Evolutionary conservation across 2,888 invertebrate genomes (phyloP).

Genomic region (Epirrhoe alternata): DNA sequence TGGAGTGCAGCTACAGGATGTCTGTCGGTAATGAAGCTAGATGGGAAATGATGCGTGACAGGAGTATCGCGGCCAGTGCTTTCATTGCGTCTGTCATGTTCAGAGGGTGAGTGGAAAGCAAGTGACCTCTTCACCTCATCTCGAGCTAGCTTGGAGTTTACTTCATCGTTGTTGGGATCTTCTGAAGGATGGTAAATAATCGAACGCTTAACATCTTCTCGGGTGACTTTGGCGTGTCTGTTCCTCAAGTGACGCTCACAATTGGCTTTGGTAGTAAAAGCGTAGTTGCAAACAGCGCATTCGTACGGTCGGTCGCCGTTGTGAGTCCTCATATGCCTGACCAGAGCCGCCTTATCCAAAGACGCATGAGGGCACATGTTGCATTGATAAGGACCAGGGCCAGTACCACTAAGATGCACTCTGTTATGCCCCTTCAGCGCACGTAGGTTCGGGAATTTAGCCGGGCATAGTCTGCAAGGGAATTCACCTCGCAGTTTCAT

Average conservation of each 20-base stretch:
- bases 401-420: constrained; percentile 91
- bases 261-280: constrained; percentile 98
- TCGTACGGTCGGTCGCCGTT: constrained; percentile 98
- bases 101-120: constrained; percentile 83
- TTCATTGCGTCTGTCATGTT: constrained; percentile 76
- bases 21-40: constrained; percentile 77
- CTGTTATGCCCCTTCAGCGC: constrained; percentile 96
- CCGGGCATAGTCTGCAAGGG: constrained; percentile 94
- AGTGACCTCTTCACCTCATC: constrained; percentile 85
- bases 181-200: constrained; percentile 95
- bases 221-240: constrained; percentile 93
- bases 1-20: constrained; percentile 68
- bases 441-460: constrained; percentile 94
- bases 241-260: constrained; percentile 98
- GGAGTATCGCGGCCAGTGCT: constrained; percentile 74
- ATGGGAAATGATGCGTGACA: constrained; percentile 69
- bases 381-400: constrained; percentile 94
- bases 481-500: constrained; percentile 96
- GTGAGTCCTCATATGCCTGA: constrained; percentile 96
- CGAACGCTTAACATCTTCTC: constrained; percentile 94
- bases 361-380: constrained; percentile 96
- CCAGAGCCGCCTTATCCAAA: constrained; percentile 95
- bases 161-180: constrained; percentile 92
- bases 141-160: constrained; percentile 82
- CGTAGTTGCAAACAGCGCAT: constrained; percentile 97